A percentile compares a stretch with the other conserved stretches of the same genome.
Evolutionary conservation across 2,113 vertebrate species (phyloP).

Genomic region (Progne subis): DNA sequence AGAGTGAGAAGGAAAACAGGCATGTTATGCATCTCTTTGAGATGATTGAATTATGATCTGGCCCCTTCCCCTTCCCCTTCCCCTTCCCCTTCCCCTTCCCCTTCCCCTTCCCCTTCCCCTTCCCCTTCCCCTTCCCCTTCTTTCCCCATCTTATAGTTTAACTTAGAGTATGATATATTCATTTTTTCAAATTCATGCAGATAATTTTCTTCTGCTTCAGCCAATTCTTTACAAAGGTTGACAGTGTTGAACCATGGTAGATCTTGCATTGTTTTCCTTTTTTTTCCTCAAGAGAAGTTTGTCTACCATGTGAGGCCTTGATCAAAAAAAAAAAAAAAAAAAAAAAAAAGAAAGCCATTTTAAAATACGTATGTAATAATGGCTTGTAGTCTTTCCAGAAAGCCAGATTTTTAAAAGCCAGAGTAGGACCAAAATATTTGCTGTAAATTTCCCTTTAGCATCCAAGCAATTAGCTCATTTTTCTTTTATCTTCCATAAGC

Average conservation of each 20-base stretch:
- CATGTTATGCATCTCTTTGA: background rate
- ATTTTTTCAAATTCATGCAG: background rate
- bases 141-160: background rate
- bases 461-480: slow-evolving; percentile 60
- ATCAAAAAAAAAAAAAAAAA: background rate
- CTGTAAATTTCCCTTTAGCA: slow-evolving; percentile 54
- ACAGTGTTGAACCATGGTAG: background rate
- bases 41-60: background rate
- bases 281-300: background rate
- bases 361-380: background rate
- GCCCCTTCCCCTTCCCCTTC: background rate
- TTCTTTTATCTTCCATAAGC: slow-evolving; percentile 63
- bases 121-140: too few relatives aligned
- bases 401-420: slow-evolving; percentile 40
- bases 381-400: slow-evolving; percentile 25
- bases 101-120: too few relatives aligned
- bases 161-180: background rate
- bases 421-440: slow-evolving; percentile 56
- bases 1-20: background rate
- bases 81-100: too few relatives aligned
- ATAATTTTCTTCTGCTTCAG: background rate
- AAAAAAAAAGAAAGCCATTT: background rate
- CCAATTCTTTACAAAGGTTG: background rate
- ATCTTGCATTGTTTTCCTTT: background rate
- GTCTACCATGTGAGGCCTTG: background rate